phyloP scores from a whole-genome alignment of 2,797 vertebrate species.

The Selene dorsalis region DNA sequence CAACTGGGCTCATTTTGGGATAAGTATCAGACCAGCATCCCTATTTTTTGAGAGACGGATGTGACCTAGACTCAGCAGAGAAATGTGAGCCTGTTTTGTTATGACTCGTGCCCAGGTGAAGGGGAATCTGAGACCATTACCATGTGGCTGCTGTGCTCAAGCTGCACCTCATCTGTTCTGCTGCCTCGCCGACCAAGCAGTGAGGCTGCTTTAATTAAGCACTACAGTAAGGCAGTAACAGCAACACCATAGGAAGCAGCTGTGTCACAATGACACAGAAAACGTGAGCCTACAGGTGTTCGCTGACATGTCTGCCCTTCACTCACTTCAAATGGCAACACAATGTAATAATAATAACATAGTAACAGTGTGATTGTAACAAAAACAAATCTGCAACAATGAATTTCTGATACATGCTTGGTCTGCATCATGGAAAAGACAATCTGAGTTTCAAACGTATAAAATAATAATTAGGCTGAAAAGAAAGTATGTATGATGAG shows the following conservation, averaged over 20 bases:
- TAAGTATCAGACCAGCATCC: not conserved
- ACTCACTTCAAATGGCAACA: not conserved
- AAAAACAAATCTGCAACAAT: not conserved
- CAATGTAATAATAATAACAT: too few relatives aligned
- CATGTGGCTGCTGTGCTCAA: not conserved
- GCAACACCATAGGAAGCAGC: not conserved
- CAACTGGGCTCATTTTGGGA: not conserved
- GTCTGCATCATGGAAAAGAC: not conserved
- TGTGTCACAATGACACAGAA: too few relatives aligned
- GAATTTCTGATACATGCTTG: not conserved
- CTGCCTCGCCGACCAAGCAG: not conserved
- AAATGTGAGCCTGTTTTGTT: slow-evolving; percentile 2
- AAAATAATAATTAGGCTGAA: not conserved
- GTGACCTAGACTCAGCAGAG: not conserved
- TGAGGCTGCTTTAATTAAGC: slow-evolving; percentile 9
- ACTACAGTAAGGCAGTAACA: not conserved
- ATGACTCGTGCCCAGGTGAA: slow-evolving; percentile 2
- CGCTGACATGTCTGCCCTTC: too few relatives aligned
- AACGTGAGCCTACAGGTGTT: not conserved
- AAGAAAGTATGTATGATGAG: not conserved
- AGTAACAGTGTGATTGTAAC: not conserved
- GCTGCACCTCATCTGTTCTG: not conserved
- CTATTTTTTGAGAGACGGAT: not conserved
- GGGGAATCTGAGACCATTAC: not conserved
- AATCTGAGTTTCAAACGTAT: too few relatives aligned